Percentiles rank a stretch among this genome's conserved stretches.
phyloP scores from a whole-genome alignment of 2,113 vertebrate species.

The Agapornis roseicollis region DNA sequence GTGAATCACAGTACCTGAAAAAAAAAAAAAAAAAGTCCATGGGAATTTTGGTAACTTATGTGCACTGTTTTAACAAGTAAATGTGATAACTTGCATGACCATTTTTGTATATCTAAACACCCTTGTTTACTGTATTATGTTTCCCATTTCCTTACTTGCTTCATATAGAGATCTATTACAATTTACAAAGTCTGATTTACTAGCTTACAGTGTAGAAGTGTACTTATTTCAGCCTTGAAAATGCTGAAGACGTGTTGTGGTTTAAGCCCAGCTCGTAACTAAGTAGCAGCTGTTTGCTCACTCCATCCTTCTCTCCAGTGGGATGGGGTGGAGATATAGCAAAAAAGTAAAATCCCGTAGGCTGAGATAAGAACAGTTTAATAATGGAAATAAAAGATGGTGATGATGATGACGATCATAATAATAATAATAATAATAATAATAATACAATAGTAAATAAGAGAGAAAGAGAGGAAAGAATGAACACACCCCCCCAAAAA shows the following conservation, averaged over 20 bases:
- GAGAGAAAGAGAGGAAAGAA: not conserved
- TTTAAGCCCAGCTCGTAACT: not conserved
- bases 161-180: not conserved
- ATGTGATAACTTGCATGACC: not conserved
- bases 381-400: not conserved
- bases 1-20: not conserved
- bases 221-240: not conserved
- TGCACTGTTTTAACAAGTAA: not conserved
- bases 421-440: not conserved
- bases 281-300: not conserved
- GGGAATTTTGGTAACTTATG: not conserved
- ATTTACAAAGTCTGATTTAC: not conserved
- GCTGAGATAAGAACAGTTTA: not conserved
- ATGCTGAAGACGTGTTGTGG: not conserved
- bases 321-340: not conserved
- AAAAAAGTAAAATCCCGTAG: not conserved
- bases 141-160: not conserved
- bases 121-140: not conserved
- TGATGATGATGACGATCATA: not conserved
- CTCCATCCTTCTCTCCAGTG: not conserved
- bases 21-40: fast-evolving
- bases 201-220: not conserved
- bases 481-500: not conserved
- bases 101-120: not conserved
- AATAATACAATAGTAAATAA: not conserved